A percentile compares a stretch with the other conserved stretches of the same genome.
These are phyloP conservation scores for Hyposoter dolosus DNA, from an alignment of 2,888 invertebrate species.

Conservation along the genomic window DNA sequence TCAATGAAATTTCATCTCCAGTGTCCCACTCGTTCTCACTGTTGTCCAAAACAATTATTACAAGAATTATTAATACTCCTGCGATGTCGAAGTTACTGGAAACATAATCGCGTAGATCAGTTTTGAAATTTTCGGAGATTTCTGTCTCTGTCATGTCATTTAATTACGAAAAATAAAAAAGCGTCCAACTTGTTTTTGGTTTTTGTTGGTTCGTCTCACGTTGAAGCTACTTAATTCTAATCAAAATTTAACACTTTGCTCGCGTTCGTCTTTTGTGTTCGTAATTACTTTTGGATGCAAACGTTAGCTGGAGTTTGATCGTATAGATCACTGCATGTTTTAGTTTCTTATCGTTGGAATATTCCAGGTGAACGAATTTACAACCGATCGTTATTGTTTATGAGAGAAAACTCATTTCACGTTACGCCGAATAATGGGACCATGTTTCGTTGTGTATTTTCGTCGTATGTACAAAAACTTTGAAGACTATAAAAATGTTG, in stretches of 20 bases:
- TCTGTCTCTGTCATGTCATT: too few relatives aligned
- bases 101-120: too few relatives aligned
- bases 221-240: neutral
- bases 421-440: neutral
- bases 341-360: neutral
- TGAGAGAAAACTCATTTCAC: neutral
- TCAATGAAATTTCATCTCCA: too few relatives aligned
- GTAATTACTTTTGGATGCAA: neutral
- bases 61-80: too few relatives aligned
- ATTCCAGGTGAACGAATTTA: neutral
- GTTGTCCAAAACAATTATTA: too few relatives aligned
- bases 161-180: neutral
- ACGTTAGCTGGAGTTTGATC: neutral
- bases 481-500: neutral
- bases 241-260: neutral
- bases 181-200: neutral
- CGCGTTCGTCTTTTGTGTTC: neutral
- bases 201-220: neutral
- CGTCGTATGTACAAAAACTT: neutral
- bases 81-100: too few relatives aligned
- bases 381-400: constrained; percentile 12
- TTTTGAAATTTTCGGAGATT: too few relatives aligned
- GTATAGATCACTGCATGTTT: neutral
- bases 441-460: neutral
- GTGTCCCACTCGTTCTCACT: too few relatives aligned